Evolutionary conservation across 2,797 vertebrate species (phyloP), one percentile per base, ranked within the genome.

Genomic region (Pangasius krempfi): DNA sequence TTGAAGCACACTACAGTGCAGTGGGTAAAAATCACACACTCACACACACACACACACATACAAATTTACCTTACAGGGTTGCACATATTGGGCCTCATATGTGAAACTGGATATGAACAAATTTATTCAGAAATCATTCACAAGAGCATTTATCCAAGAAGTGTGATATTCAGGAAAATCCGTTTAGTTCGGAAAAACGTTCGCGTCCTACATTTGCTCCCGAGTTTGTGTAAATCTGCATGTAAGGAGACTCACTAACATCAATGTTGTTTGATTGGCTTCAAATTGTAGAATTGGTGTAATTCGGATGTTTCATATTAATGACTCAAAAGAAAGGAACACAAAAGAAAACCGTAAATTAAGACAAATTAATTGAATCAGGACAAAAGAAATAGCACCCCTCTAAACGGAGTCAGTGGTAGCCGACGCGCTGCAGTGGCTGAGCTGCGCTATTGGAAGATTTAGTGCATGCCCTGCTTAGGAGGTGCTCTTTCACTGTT

Each of bases 1-100:
- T 99, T 2, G 94, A 96, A 16, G 98, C 97, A 25, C 98, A 99
- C 92, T 99, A 98, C 93, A 96, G 96, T 0, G 97, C 98, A 0
- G 93, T 96, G 62, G 98, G 97, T 98, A 94, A 97, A 97, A 47
- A 10, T 25, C 22, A 33, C n/a, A 14, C 20, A 47, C 20, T 7
- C 75, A 54, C n/a, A 82, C 56, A 78, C 75, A 47, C 33, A 85
- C 72, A 82, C 64, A 18, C 72, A 75, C 25, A 79, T n/a, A 79
- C 76, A 54, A 0, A 30, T 25, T 5, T 47, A 27, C 47, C 44
- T 50, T 22, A 56, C 76, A 56, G 50, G 16, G n/a, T 79, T 56
- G 5, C 30, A 80, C 7, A 56, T 56, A 81, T 14, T 37, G 50
- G 52, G 16, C 76, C 2, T 60, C 0, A 40, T 13, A 40, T 40